Evolutionary conservation across 2,113 vertebrate genomes (phyloP), one percentile per base, ranked within the genome.

Genomic region (Pelobates fuscus): DNA sequence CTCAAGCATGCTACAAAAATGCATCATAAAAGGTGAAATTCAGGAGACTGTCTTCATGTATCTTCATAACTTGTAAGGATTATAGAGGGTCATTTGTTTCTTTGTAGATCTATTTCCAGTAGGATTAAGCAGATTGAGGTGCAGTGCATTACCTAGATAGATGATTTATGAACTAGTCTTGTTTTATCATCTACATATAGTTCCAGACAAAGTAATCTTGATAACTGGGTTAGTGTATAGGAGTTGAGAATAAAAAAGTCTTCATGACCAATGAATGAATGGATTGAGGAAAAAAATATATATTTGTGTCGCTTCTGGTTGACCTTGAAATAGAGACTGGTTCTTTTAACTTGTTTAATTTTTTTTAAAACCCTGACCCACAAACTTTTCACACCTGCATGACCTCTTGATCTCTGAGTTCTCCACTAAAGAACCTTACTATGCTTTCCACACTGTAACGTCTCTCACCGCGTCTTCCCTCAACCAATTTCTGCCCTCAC

Each of bases 71-170:
- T 37, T n/a, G 15, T 10, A 49, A 52, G 44, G 25, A 64, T 54
- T 73, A 25, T 63, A 73, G 23, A 44, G 70, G 44, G 43, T 72
- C 5, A 63, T 72, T 72, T 72, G 26, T 54, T 72, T 72, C 59
- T 49, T 43, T 32, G 21, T 24, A 62, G 61, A 24, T 25, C 21
- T 32, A 30, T 63, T 72, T 62, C 43, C 43, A 72, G 27, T 32
- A 62, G 59, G 25, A 63, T 72, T 63, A 72, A 62, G 26, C 43
- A 14, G 27, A 26, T 52, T 72, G 61, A 52, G 59, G 18, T 30
- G 24, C 17, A 60, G 57, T 37, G 25, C 59, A 72, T 61, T 63
- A 21, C 26, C 18, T 59, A 25, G 25, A 46, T 67, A n/a, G 8
- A 49, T 72, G 59, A 72, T 63, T 72, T 30, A 72, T 69, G 67